Conservation (phyloP, 2,888 invertebrate genomes). For the Chrysomela aeneicollis region DNA sequence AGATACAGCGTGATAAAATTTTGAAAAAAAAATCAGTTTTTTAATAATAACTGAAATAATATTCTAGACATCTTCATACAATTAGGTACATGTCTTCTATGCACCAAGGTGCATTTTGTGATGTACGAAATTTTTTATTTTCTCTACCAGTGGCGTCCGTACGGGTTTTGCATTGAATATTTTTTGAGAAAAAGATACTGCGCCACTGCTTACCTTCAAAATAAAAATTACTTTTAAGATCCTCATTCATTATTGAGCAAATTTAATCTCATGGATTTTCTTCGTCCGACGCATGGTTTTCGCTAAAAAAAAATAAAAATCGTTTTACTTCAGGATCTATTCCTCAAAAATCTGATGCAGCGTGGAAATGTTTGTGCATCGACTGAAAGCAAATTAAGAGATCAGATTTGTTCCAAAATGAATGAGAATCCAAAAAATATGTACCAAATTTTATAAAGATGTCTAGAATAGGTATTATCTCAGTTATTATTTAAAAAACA, state of each 20-base stretch:
- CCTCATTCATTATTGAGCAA: neutral
- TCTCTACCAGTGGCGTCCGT: conserved; percentile 17
- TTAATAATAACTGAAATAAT: neutral
- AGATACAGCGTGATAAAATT: neutral
- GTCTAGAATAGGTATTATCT: too few species aligned
- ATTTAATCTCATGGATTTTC: too few species aligned
- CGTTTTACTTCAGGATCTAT: too few species aligned
- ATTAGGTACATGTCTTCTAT: neutral
- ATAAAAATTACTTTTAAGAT: neutral
- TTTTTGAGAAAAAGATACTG: neutral
- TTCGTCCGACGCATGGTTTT: too few species aligned
- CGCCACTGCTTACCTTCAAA: neutral
- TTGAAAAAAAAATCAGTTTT: neutral
- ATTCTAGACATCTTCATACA: conserved; percentile 1
- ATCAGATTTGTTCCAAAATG: too few species aligned
- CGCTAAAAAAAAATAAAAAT: too few species aligned
- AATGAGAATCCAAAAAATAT: too few species aligned
- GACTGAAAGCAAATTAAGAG: too few species aligned
- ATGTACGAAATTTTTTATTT: conserved; percentile 1
- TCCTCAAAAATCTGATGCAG: too few species aligned
- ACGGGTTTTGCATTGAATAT: conserved; percentile 8
- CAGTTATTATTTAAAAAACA: too few species aligned
- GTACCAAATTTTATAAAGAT: too few species aligned
- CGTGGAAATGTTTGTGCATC: too few species aligned
- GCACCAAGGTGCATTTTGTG: conserved; percentile 14